phyloP scores from a whole-genome alignment of 2,113 vertebrate species.

The Lanius collurio region DNA sequence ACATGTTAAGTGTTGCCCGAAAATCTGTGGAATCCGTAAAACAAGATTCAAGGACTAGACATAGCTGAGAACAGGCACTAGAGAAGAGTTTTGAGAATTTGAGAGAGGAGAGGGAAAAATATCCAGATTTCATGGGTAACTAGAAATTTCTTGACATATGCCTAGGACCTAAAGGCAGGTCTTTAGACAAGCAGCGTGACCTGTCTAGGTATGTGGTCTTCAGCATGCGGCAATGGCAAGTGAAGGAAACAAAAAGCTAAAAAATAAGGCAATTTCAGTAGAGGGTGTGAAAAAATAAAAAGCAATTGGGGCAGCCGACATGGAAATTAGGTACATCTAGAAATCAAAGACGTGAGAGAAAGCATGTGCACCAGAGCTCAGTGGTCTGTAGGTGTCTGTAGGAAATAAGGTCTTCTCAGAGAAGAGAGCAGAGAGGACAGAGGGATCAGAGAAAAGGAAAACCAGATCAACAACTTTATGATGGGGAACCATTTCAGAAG shows the following conservation, averaged over 20 bases:
- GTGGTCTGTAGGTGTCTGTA: neutral
- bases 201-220: neutral
- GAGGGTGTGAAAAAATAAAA: neutral
- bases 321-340: neutral
- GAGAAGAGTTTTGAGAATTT: neutral
- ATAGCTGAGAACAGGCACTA: neutral
- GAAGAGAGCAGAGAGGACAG: fast-evolving
- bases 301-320: neutral
- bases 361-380: fast-evolving
- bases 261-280: neutral
- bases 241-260: neutral
- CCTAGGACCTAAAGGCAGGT: neutral
- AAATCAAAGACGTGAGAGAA: neutral
- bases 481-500: neutral
- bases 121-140: neutral
- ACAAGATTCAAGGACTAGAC: neutral
- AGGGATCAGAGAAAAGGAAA: neutral
- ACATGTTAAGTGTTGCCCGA: neutral
- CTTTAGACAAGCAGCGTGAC: neutral
- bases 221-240: neutral
- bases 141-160: neutral
- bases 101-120: neutral
- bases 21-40: neutral
- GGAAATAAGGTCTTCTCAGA: neutral
- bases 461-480: neutral